These are phyloP conservation scores for Aleiodes sp. DNA, from an alignment of 1,140 invertebrate genomes.

Conservation along the genomic window DNA sequence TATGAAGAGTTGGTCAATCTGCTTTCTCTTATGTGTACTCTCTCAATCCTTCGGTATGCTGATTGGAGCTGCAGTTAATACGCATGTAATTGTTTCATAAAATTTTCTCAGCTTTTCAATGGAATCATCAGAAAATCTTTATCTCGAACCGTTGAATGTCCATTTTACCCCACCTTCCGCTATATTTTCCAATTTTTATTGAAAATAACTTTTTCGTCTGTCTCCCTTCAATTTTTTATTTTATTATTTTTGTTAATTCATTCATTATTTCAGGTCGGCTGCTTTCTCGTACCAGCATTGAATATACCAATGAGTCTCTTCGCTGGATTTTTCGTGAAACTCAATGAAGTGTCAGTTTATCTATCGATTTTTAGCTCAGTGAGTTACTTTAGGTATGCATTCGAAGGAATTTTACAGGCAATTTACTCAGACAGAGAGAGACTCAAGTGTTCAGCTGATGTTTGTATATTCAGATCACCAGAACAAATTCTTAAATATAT, in stretches of 20 bases:
- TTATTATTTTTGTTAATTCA: constrained; percentile 53
- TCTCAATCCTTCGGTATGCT: constrained; percentile 83
- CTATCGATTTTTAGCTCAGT: constrained; percentile 76
- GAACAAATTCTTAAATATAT: constrained; percentile 47
- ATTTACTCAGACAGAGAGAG: constrained; percentile 75
- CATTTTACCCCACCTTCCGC: no score
- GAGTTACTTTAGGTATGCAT: constrained; percentile 82
- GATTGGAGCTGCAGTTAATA: constrained; percentile 76
- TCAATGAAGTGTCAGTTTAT: constrained; percentile 78
- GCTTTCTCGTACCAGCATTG: constrained; percentile 82
- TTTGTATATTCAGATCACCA: constrained; percentile 47
- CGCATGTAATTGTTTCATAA: constrained; percentile 67
- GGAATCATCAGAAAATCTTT: no score
- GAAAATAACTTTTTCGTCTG: no score
- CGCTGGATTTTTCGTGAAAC: constrained; percentile 85
- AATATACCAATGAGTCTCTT: constrained; percentile 87
- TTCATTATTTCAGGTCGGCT: constrained; percentile 78
- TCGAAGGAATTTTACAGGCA: constrained; percentile 79
- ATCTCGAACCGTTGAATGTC: no score
- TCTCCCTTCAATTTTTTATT: neutral
- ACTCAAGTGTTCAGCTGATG: constrained; percentile 65
- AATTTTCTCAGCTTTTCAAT: constrained; percentile 10
- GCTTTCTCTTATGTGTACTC: constrained; percentile 77
- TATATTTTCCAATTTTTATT: no score
- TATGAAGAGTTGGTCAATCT: constrained; percentile 75